phyloP scores from a whole-genome alignment of 2,797 vertebrate species.

The Psittacula derbiana region DNA sequence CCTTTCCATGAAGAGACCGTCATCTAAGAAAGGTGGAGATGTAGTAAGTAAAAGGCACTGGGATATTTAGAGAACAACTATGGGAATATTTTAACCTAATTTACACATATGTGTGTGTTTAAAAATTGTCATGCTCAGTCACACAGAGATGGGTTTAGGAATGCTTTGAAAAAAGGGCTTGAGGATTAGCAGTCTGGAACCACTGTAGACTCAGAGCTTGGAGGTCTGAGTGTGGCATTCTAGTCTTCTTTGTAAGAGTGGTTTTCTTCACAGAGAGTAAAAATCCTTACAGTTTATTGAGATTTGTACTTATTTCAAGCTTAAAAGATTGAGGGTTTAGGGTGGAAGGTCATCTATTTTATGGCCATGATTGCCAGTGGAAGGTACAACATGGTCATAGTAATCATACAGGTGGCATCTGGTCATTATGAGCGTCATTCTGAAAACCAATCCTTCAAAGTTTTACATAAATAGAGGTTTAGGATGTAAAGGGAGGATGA shows the following conservation, averaged over 20 bases:
- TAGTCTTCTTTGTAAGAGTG: not conserved
- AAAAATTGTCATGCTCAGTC: not conserved
- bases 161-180: not conserved
- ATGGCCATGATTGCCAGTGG: not conserved
- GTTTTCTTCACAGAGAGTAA: not conserved
- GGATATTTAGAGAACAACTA: not conserved
- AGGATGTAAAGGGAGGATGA: not conserved
- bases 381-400: not conserved
- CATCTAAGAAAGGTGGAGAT: not conserved
- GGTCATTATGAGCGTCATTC: not conserved
- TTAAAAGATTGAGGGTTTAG: not conserved
- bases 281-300: not conserved
- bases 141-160: not conserved
- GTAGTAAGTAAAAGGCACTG: not conserved
- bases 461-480: not conserved
- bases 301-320: not conserved
- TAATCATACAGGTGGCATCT: not conserved
- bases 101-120: not conserved
- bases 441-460: not conserved
- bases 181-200: not conserved
- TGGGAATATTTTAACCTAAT: not conserved
- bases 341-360: not conserved
- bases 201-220: not conserved
- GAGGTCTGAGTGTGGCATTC: not conserved
- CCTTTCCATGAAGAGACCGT: fast-evolving